phyloP scores from a whole-genome alignment of 2,888 invertebrate genomes.

The Tuta absoluta region DNA sequence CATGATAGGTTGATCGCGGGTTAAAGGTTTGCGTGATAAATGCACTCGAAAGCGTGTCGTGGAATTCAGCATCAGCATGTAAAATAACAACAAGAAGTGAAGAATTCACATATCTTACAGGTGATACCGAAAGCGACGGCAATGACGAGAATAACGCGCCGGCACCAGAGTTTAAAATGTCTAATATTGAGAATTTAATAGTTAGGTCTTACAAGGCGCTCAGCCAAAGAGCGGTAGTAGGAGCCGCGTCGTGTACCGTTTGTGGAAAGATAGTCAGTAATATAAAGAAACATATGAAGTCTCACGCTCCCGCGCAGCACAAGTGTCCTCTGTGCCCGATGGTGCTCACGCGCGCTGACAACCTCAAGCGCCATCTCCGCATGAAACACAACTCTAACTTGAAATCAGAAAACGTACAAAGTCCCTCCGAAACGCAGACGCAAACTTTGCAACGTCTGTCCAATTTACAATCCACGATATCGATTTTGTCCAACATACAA shows the following conservation, averaged over 20 bases:
- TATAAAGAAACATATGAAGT: constrained; percentile 85
- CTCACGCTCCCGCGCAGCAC: constrained; percentile 83
- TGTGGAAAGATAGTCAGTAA: constrained; percentile 85
- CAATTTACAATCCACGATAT: neutral
- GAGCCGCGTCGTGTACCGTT: constrained; percentile 76
- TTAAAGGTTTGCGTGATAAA: constrained; percentile 36
- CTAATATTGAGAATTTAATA: constrained; percentile 66
- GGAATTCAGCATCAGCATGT: constrained; percentile 47
- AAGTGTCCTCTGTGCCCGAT: constrained; percentile 83
- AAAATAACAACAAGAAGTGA: constrained; percentile 48
- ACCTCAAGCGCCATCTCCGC: constrained; percentile 84
- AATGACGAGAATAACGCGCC: constrained; percentile 75
- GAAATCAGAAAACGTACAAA: neutral
- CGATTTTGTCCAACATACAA: constrained; percentile 8
- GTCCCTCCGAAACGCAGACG: neutral
- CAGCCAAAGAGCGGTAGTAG: constrained; percentile 49
- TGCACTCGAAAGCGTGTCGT: constrained; percentile 36
- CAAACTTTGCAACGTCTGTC: neutral
- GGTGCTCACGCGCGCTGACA: constrained; percentile 84
- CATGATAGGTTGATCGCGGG: constrained; percentile 45
- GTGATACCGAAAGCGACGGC: constrained; percentile 71
- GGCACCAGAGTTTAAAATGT: constrained; percentile 55
- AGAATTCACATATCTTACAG: constrained; percentile 68
- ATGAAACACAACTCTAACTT: constrained; percentile 76
- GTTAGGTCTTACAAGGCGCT: constrained; percentile 65